Evolutionary conservation across 2,797 vertebrate species (phyloP), one percentile per base, ranked within the genome.

Genomic region (Heliangelus exortis): DNA sequence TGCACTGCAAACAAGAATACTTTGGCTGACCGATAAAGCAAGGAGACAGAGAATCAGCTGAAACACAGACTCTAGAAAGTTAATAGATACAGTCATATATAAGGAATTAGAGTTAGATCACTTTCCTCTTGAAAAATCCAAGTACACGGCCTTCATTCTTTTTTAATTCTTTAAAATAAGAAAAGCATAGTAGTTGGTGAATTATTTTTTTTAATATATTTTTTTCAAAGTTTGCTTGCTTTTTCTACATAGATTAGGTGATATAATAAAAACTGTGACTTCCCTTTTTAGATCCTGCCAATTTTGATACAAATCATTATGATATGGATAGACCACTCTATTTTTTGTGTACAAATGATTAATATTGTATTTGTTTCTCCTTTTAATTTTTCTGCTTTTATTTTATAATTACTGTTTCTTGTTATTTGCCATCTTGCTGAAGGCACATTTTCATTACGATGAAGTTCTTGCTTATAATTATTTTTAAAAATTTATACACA

Each of bases 291-390:
- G 65, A 54, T 53, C 12, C 33, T 63, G 20, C 4, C 34, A 48
- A 5, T 71, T 59, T 78, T 71, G 39, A 67, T 51, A 36, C 4
- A 82, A 72, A 48, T 53, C 3, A 28, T 66, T 77, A 21, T 29
- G 13, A 76, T 25, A 26, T 13, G 3, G 15, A 87, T 7, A 0
- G 0, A 4, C 8, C 6, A n/a, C 2, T 33, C 3, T 45, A 16
- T 63, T 81, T 82, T 77, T 53, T 54, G 12, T 53, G 6, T 41
- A 61, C 6, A 63, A 76, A 34, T 1, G 0, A 4, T 61, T 72
- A 59, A 54, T 20, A 15, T 6, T n/a, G 1, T 48, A 11, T 85
- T 79, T 57, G 4, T 1, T 55, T 75, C 3, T 74, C 26, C 22
- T 61, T 48, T 39, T 4, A 26, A 5, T 57, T 68, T 79, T 76